Percentiles rank a stretch among this genome's conserved stretches.
These are phyloP conservation scores for Pseudopodoces humilis DNA, from an alignment of 2,113 vertebrate genomes.

Conservation along the genomic window DNA sequence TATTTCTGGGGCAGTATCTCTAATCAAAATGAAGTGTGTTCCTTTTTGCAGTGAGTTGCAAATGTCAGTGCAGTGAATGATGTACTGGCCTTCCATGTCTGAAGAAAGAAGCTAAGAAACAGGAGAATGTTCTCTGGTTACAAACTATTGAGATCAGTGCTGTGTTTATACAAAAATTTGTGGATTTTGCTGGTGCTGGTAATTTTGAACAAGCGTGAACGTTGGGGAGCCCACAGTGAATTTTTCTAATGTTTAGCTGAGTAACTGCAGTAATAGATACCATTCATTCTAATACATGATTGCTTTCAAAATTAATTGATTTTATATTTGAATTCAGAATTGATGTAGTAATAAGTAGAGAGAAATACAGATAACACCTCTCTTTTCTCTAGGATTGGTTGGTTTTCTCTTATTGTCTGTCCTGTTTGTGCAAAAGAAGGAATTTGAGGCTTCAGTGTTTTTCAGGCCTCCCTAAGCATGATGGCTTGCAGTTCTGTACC, in stretches of 20 bases:
- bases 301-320: background rate
- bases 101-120: background rate
- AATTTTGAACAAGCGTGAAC: background rate
- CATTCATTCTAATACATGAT: background rate
- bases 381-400: background rate
- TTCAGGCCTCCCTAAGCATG: background rate
- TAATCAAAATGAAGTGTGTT: background rate
- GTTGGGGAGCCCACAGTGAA: background rate
- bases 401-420: background rate
- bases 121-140: background rate
- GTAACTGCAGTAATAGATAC: background rate
- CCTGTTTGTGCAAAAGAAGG: background rate
- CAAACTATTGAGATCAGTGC: background rate
- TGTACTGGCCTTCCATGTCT: background rate
- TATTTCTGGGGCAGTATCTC: background rate
- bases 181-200: background rate
- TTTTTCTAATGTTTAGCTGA: background rate
- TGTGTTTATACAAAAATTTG: fast-evolving
- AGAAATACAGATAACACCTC: background rate
- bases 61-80: background rate
- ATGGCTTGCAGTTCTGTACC: background rate
- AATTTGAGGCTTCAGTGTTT: background rate
- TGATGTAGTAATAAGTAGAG: background rate
- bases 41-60: background rate
- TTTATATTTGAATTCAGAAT: background rate